These are phyloP conservation scores for Campopleginae sp. DNA, from an alignment of 2,888 invertebrate genomes.

Conservation along the genomic window DNA sequence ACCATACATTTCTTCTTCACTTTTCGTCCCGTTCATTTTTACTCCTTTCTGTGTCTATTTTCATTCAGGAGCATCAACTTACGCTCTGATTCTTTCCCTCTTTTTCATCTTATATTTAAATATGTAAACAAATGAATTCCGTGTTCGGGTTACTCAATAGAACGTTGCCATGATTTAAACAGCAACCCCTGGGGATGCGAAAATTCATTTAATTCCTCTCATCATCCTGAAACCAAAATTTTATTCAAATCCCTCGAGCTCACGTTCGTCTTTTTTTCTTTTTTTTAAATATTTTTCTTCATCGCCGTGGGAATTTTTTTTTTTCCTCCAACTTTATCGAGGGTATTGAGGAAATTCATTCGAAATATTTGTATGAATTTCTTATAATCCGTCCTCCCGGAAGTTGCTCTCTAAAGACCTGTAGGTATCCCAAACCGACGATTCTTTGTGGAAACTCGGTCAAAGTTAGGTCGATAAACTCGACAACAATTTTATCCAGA, in stretches of 20 bases:
- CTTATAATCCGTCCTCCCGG: too few relatives aligned
- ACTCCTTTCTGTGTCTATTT: slow-evolving; percentile 6
- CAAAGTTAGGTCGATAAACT: background rate
- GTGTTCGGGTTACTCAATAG: background rate
- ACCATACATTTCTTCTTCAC: slow-evolving; percentile 15
- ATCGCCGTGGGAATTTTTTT: too few relatives aligned
- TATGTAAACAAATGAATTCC: background rate
- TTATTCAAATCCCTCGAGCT: background rate
- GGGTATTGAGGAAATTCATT: too few relatives aligned
- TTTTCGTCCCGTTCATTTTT: slow-evolving; percentile 13
- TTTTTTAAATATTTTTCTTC: too few relatives aligned
- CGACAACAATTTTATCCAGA: background rate
- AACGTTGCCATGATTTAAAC: background rate
- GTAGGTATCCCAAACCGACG: background rate
- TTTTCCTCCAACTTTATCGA: too few relatives aligned
- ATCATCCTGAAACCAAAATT: background rate
- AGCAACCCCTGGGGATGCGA: background rate
- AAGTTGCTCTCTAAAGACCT: too few relatives aligned
- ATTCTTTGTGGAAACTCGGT: background rate
- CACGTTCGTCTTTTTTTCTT: background rate
- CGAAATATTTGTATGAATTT: too few relatives aligned
- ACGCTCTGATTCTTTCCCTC: background rate
- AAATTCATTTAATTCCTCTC: background rate
- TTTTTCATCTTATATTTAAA: background rate
- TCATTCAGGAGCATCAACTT: slow-evolving; percentile 12